These are phyloP conservation scores for Aphidius colemani DNA, from an alignment of 2,888 invertebrate genomes.

Conservation along the genomic window DNA sequence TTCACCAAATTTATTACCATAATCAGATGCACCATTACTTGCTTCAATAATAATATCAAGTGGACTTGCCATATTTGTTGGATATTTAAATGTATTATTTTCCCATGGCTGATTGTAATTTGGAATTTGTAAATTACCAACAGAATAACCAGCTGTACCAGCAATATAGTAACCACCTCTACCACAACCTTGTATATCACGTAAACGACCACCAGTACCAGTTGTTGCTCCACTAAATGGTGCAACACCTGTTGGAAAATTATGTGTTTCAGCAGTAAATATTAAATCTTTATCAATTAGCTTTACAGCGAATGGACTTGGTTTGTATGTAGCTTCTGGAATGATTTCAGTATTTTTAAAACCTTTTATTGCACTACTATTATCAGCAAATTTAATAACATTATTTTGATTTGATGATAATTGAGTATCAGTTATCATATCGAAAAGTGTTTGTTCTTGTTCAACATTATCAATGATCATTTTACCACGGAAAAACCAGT, in stretches of 20 bases:
- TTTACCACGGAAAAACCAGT: conserved; percentile 96
- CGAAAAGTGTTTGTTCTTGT: conserved; percentile 81
- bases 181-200: conserved; percentile 95
- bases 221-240: conserved; percentile 97
- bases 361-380: conserved; percentile 93
- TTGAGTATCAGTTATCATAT: conserved; percentile 92
- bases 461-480: conserved; percentile 82
- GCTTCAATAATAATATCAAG: conserved; percentile 91
- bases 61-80: conserved; percentile 87
- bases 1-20: conserved; percentile 99
- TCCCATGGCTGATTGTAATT: conserved; percentile 93
- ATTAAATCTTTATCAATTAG: conserved; percentile 81
- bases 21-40: conserved; percentile 97
- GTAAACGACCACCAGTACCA: conserved; percentile 93
- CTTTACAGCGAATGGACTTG: conserved; percentile 65
- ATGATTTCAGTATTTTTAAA: conserved; percentile 73
- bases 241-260: conserved; percentile 96
- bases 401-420: conserved; percentile 85
- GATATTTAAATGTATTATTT: conserved; percentile 70
- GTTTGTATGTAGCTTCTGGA: conserved; percentile 70
- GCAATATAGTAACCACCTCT: conserved; percentile 92
- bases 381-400: conserved; percentile 96
- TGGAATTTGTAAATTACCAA: conserved; percentile 90
- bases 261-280: conserved; percentile 98
- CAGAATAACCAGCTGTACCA: conserved; percentile 95